phyloP scores from a whole-genome alignment of 2,888 invertebrate species.

The Dysmachus trigonus region DNA sequence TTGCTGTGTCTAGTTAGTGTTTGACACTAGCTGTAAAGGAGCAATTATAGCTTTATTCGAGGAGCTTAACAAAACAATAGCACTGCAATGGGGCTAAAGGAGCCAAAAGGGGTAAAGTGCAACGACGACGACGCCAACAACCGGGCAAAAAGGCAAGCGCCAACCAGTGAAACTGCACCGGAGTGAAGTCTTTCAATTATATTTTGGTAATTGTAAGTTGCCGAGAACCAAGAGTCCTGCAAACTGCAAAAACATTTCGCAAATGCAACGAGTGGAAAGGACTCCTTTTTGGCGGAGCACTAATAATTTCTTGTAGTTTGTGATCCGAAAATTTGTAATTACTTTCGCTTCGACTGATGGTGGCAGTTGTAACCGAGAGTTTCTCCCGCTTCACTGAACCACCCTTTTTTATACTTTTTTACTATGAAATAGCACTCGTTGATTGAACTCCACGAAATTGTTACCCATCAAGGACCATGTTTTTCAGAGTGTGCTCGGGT shows the following conservation, averaged over 20 bases:
- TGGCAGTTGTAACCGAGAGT: not conserved
- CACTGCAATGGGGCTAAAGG: not conserved
- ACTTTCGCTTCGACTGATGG: not conserved
- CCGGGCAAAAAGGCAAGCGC: not conserved
- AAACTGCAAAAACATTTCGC: not conserved
- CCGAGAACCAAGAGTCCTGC: not conserved
- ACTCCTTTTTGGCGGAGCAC: not conserved
- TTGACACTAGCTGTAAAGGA: not conserved
- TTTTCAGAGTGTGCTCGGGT: not conserved
- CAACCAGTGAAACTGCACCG: not conserved
- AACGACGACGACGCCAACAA: too few species aligned
- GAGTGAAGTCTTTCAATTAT: not conserved
- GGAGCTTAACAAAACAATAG: not conserved
- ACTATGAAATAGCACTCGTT: not conserved
- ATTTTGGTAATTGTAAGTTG: not conserved
- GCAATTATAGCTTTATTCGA: constrained; percentile 21
- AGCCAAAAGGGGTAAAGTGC: too few species aligned
- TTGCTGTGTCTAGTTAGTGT: not conserved
- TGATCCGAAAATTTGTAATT: constrained; percentile 11
- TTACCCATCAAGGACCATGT: not conserved
- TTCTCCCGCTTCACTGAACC: not conserved
- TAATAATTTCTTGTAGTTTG: not conserved
- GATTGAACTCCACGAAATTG: not conserved
- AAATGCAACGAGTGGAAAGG: not conserved
- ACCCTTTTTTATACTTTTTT: not conserved